A percentile compares a stretch with the other conserved stretches of the same genome.
Conservation (phyloP, 2,888 invertebrate genomes). For the Trachelus stipa region DNA sequence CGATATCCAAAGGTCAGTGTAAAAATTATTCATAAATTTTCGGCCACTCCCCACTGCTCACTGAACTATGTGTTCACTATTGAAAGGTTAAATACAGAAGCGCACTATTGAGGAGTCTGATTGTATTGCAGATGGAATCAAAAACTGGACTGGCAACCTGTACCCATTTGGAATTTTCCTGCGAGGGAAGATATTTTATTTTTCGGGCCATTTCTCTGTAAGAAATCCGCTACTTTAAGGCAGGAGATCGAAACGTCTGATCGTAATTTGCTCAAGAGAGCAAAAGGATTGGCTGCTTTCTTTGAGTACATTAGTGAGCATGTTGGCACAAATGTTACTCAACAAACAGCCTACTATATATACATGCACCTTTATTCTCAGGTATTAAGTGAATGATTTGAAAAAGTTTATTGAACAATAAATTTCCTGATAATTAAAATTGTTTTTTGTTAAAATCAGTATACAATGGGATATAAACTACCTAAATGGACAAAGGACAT, state of each 20-base stretch:
- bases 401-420: no score
- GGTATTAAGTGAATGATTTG: conserved; percentile 2
- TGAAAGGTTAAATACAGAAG: no score
- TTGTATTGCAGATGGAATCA: conserved; percentile 21
- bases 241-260: background rate
- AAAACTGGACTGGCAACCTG: conserved; percentile 26
- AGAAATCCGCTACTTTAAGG: background rate
- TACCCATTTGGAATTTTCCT: conserved; percentile 9
- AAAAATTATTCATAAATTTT: background rate
- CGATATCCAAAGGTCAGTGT: conserved; percentile 19
- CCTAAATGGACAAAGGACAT: no score
- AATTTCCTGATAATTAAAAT: no score
- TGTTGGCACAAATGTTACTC: conserved; percentile 17
- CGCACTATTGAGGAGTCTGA: no score
- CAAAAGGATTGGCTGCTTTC: conserved; percentile 2
- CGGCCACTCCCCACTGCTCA: no score
- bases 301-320: conserved; percentile 11
- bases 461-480: no score
- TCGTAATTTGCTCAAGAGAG: background rate
- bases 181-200: background rate
- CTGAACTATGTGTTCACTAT: no score
- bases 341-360: background rate
- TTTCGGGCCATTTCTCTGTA: background rate
- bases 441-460: no score
- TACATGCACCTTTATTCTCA: conserved; percentile 10